Evolutionary conservation across 1,140 invertebrate species (phyloP), one percentile per base, ranked within the genome.

Genomic region (Heliconius hermathena): DNA sequence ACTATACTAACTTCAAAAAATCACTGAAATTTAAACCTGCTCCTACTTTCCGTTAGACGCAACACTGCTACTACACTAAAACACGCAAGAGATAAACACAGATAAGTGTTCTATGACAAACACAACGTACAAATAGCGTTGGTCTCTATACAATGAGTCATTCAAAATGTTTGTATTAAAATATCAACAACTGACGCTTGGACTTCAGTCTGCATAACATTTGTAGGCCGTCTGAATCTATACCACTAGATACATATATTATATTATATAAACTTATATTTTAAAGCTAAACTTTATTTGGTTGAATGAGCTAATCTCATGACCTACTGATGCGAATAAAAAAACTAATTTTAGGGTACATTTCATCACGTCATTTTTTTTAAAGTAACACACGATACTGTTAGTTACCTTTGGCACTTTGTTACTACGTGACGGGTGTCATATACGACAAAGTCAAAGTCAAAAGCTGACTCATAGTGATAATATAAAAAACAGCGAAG

Each of bases 61-160:
- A 66, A 11, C 60, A 29, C 60, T 26, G 57, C 22, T 18, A 66
- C 26, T 16, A 29, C 9, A 66, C 22, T n/a, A 66, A 26, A 26
- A 22, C 26, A 66, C 26, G 26, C 60, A 66, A 29, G 66, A 76
- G 74, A 76, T 76, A 76, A 76, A 76, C 74, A 76, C 66, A 76
- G 74, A 76, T 76, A 76, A 76, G 74, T 76, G 74, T 71, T 71
- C 57, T 70, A 41, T 70, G 33, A 41, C 74, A 76, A 76, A 76
- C 74, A 71, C 29, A 29, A 41, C 36, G 33, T 29, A 71, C 74
- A 76, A 76, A 76, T 54, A 71, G 66, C 74, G 74, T 71, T 71
- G 66, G 57, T 76, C 36, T 33, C 38, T 36, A 76, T 71, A 76
- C 74, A 76, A 76, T 76, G 74, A 76, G 57, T 76, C 74, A 76